These are phyloP conservation scores for Diplodus sargus DNA, from an alignment of 2,797 vertebrate species.

Conservation along the genomic window DNA sequence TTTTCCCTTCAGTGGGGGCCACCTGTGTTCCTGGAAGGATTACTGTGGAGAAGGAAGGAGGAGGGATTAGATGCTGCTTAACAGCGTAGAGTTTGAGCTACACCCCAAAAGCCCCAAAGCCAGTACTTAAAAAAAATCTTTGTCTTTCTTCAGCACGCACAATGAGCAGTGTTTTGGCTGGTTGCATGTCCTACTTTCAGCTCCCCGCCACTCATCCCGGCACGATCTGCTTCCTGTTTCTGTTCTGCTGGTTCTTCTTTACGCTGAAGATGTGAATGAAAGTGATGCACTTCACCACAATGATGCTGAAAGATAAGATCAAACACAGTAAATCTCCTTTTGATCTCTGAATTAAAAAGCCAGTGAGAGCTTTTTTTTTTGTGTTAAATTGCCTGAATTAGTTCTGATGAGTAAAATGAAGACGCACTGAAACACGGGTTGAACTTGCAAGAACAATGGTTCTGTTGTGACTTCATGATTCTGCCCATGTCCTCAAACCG, in stretches of 20 bases:
- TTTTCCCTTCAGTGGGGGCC: constrained; percentile 60
- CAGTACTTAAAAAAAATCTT: constrained; percentile 28
- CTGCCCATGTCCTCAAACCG: neutral
- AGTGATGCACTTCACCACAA: constrained; percentile 8
- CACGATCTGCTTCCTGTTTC: constrained; percentile 42
- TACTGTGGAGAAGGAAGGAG: constrained; percentile 46
- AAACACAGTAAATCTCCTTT: constrained; percentile 33
- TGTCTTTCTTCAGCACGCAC: constrained; percentile 44
- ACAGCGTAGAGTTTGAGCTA: constrained; percentile 46
- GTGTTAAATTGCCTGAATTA: constrained; percentile 1
- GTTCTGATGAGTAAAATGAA: accelerated
- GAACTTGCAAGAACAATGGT: neutral
- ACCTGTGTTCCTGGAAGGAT: constrained; percentile 78
- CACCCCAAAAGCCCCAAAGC: constrained; percentile 32
- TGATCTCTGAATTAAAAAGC: constrained; percentile 15
- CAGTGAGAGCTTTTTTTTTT: constrained; percentile 6
- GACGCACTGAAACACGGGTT: neutral
- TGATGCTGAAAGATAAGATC: constrained; percentile 30
- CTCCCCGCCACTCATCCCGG: constrained; percentile 18
- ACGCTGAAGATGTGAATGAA: constrained; percentile 24
- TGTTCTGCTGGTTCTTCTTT: constrained; percentile 21
- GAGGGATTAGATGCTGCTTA: constrained; percentile 57
- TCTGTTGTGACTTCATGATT: constrained; percentile 4
- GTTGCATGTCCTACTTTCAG: constrained; percentile 56
- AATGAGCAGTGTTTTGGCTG: constrained; percentile 46